Evolutionary conservation across 30 jellyfish, hydroid and myxozoan genomes (phyloP).

Genomic region (Aurelia sp.): DNA sequence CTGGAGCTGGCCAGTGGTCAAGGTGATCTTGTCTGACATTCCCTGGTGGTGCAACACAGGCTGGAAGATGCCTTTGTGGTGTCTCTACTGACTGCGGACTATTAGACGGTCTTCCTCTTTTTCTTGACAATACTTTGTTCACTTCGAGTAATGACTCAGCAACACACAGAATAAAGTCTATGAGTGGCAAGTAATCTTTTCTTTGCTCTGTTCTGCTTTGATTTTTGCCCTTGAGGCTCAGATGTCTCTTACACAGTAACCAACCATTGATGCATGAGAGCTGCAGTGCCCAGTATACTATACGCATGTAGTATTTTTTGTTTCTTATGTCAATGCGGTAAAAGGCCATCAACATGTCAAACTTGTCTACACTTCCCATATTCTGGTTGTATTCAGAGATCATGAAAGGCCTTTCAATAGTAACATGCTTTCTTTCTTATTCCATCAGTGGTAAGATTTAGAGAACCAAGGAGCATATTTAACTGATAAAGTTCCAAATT

Average conservation of each 20-base stretch:
- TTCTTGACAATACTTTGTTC: conserved; percentile 22
- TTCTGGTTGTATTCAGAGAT: conserved; percentile 21
- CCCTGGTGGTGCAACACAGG: conserved; percentile 48
- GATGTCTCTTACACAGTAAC: neutral
- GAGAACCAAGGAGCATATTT: no score
- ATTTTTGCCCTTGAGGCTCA: neutral
- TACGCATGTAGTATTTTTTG: neutral
- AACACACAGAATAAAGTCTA: conserved; percentile 10
- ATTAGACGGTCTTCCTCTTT: conserved; percentile 12
- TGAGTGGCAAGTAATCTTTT: conserved; percentile 8
- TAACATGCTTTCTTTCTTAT: neutral
- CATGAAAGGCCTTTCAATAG: conserved; percentile 18
- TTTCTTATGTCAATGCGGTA: conserved; percentile 1
- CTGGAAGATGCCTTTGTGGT: conserved; percentile 26
- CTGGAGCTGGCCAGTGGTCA: conserved; percentile 59
- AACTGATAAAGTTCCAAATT: no score
- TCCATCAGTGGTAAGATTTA: no score
- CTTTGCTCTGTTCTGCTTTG: neutral
- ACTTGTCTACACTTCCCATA: conserved; percentile 18
- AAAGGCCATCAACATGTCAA: conserved; percentile 11
- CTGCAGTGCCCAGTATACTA: conserved; percentile 30
- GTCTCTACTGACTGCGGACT: conserved; percentile 21
- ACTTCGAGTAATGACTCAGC: conserved; percentile 16
- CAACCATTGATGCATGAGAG: conserved; percentile 1
- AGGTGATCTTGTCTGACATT: conserved; percentile 43